These are phyloP conservation scores for Proteles cristata DNA, from an alignment of 2,113 vertebrate genomes.

Conservation along the genomic window DNA sequence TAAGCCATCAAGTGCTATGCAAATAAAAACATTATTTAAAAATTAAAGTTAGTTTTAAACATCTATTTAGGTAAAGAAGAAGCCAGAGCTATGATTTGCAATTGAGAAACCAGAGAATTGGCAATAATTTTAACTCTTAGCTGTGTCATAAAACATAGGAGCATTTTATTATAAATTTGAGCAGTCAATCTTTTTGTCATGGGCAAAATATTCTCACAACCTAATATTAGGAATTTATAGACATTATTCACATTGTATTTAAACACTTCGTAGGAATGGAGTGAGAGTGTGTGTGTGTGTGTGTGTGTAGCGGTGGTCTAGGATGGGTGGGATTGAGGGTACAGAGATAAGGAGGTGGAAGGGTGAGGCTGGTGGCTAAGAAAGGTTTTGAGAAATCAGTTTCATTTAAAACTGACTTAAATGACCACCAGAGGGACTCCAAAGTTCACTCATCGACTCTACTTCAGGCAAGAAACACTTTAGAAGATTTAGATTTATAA, in stretches of 20 bases:
- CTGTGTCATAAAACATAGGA: background rate
- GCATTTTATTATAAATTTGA: background rate
- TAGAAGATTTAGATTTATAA: conserved; percentile 41
- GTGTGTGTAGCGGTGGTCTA: too few species aligned
- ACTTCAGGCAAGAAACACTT: background rate
- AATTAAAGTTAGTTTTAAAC: background rate
- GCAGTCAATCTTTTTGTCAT: background rate
- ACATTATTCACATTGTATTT: background rate
- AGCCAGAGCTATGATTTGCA: background rate
- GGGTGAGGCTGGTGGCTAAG: background rate
- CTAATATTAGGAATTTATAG: background rate
- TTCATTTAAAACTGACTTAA: background rate
- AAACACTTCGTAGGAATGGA: background rate
- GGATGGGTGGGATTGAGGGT: too few species aligned
- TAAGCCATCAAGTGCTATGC: background rate
- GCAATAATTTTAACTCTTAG: background rate
- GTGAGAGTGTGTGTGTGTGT: background rate
- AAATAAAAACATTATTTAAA: background rate
- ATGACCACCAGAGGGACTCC: conserved; percentile 52
- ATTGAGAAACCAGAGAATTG: background rate
- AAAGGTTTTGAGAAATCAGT: background rate
- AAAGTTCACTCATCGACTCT: conserved; percentile 33
- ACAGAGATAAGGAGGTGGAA: background rate
- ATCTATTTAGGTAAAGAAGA: background rate
- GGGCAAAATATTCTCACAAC: background rate